Evolutionary conservation across 2,888 invertebrate species (phyloP), one percentile per base, ranked within the genome.

Genomic region (Sceliomorpha sp.): DNA sequence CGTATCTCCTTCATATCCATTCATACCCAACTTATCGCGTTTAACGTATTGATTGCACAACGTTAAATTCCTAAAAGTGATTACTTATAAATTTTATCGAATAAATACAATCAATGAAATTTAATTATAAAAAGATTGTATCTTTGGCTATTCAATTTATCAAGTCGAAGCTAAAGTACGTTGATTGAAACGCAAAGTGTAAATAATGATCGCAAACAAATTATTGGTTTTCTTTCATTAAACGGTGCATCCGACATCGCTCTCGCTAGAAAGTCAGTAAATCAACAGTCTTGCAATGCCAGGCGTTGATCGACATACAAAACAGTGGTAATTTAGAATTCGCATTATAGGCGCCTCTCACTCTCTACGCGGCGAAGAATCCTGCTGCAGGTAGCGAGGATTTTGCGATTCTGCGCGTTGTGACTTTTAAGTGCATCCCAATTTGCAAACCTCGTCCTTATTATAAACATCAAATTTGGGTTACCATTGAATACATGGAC

Each of bases 401-500:
- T 47, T 68, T 58, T 39, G 44, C 42, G 26, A 40, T 20, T 36
- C 27, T 74, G 77, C 76, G 80, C 79, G 81, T 27, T 32, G 9
- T 59, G 83, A 83, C 80, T 83, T 70, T 79, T 80, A 83, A 83
- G 75, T 77, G 70, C 72, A 76, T 73, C 81, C 82, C 78, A 83
- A 78, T 83, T 84, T 15, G 27, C 14, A 45, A 48, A 56, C 53
- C 60, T 68, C 62, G 68, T 60, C 53, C 67, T 67, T 60, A 59
- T 60, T 56, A 42, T 39, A 1, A 31, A 12, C 50, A 50, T 48
- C 60, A n/a, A n/a, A n/a, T n/a, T 67, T 60, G 55, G 31, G 42
- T 39, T 36, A 31, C 45, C 50, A 64, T 58, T 64, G 56, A 64
- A 64, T 50, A 50, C 56, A 17, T 56, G 50, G 17, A 39, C 56